A percentile compares a stretch with the other conserved stretches of the same genome.
Conservation (phyloP, 1,140 invertebrate species). For the Ganaspis sp. region DNA sequence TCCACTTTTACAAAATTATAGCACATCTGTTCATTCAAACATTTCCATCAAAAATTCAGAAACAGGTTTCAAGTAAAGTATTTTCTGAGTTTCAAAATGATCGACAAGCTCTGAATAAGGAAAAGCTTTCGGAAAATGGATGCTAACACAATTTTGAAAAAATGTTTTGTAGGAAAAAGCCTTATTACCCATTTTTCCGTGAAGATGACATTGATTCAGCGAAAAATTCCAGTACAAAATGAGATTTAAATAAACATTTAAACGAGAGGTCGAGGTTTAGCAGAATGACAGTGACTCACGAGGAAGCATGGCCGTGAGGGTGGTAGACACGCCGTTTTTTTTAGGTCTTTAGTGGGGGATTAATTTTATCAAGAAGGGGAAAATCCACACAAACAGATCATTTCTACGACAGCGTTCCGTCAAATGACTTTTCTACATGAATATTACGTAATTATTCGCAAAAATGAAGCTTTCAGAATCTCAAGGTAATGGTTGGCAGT, state of each 20-base stretch:
- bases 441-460: conserved; percentile 54
- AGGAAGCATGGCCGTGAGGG: conserved; percentile 52
- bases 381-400: not conserved
- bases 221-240: not conserved
- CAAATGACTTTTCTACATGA: conserved; percentile 29
- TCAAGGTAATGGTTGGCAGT: conserved; percentile 59
- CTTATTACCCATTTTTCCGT: not conserved
- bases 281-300: conserved; percentile 64
- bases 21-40: too few species aligned
- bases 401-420: not conserved
- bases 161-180: too few species aligned
- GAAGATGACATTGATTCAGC: not conserved
- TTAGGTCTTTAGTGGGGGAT: not conserved
- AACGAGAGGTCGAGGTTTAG: conserved; percentile 28
- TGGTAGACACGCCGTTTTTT: conserved; percentile 19
- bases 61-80: too few species aligned
- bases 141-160: too few species aligned
- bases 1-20: too few species aligned
- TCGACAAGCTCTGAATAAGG: too few species aligned
- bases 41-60: too few species aligned
- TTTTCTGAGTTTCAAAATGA: too few species aligned
- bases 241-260: not conserved
- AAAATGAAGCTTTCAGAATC: conserved; percentile 36
- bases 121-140: not conserved
- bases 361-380: not conserved